Base-by-base conservation (phyloP, 30 jellyfish, hydroid and myxozoan species). In the Cassiopea xamachana region DNA sequence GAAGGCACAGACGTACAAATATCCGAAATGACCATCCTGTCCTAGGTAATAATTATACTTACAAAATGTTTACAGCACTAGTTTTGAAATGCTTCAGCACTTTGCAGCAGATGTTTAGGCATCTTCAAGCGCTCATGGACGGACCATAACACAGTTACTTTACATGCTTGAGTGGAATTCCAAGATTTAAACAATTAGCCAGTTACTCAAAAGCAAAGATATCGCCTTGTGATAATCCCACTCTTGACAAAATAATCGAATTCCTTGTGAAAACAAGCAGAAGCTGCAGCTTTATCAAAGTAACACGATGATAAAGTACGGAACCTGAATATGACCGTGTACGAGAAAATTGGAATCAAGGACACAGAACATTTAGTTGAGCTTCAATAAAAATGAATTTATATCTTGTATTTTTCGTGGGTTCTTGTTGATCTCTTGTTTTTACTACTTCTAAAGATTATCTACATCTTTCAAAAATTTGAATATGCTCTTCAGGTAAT, bases 241-340 rank as follows among this genome's bases (percentile, higher is more conserved):
- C 50, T 71, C 51, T 19, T 71, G 14, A 71, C 55, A 71, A n/a
- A 71, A 71, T 71, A 71, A 71, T 71, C 80, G 80, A 71, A 71
- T 71, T 19, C 19, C 74, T 71, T 71, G 27, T 71, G 14, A 71
- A 71, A 71, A 71, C 80, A 71, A 71, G 55, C 43, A 71, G 16
- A 71, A 71, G 80, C 80, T 71, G 80, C 80, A 71, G 58, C 50
- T 5, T 19, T 71, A 71, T 71, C 80, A 71, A 71, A 15, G 58
- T 19, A 3, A 71, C 19, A 2, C 51, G 17, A 44, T 15, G 14
- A 16, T 71, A 71, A 71, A 71, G 27, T 15, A 71, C 16, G 80
- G 80, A 71, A 17, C 55, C 16, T 4, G 58, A 44, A 44, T 43
- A 19, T 7, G 4, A 39, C 80, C 43, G 7, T 15, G 3, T 8